Percentiles rank a stretch among this genome's conserved stretches.
These are phyloP conservation scores for Leptinotarsa undecemlineata DNA, from an alignment of 1,140 invertebrate species.

Conservation along the genomic window DNA sequence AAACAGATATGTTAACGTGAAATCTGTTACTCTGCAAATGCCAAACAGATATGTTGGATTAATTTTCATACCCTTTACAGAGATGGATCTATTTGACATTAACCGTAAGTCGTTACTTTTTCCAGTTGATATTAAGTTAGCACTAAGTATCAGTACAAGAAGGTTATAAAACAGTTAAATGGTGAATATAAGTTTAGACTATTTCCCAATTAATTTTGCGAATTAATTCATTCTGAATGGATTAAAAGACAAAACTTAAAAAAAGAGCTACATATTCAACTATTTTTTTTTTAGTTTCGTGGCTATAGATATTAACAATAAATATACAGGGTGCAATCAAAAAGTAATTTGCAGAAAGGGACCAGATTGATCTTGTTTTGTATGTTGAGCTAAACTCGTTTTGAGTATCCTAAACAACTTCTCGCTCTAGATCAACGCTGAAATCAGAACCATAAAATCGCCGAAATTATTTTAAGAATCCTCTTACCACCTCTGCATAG, in stretches of 20 bases:
- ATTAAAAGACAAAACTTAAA: background rate
- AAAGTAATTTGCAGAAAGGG: too few relatives aligned
- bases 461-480: conserved; percentile 16
- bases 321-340: too few relatives aligned
- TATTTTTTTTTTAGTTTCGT: too few relatives aligned
- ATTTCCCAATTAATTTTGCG: background rate
- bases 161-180: background rate
- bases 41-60: conserved; percentile 8
- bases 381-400: background rate
- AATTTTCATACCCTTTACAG: conserved; percentile 15
- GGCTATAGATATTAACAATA: too few relatives aligned
- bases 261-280: background rate
- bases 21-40: conserved; percentile 23
- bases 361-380: background rate
- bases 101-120: too few relatives aligned
- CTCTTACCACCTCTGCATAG: background rate
- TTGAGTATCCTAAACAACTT: too few relatives aligned
- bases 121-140: background rate
- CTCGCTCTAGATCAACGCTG: too few relatives aligned
- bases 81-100: background rate
- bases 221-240: background rate
- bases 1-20: background rate
- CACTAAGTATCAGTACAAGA: background rate
- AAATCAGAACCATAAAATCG: conserved; percentile 9
- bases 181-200: background rate